Conservation (phyloP, 2,888 invertebrate genomes). For the Phorcus lineatus region DNA sequence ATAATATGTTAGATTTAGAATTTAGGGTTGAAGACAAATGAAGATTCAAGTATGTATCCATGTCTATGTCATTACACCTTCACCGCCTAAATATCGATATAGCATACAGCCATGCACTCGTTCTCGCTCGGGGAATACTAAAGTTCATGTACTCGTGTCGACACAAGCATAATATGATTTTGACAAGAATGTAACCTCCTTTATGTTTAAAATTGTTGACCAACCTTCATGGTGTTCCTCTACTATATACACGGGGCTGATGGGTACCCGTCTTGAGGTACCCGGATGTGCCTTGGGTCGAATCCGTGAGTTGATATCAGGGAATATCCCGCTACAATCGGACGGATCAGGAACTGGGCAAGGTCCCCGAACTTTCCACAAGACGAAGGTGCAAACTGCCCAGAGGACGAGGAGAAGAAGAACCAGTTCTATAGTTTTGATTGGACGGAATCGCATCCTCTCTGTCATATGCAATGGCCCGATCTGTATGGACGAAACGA, state of each 20-base stretch:
- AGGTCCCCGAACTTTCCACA: not conserved
- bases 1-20: too few relatives aligned
- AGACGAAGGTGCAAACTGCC: slow-evolving; percentile 1
- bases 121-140: too few relatives aligned
- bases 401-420: not conserved
- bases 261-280: not conserved
- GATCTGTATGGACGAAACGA: not conserved
- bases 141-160: too few relatives aligned
- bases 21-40: too few relatives aligned
- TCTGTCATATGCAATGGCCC: not conserved
- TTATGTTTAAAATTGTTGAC: not conserved
- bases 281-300: not conserved
- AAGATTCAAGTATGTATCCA: too few relatives aligned
- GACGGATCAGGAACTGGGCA: not conserved
- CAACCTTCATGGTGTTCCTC: slow-evolving; percentile 59
- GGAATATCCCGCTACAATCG: not conserved
- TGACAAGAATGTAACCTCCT: too few relatives aligned
- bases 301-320: not conserved
- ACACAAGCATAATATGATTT: too few relatives aligned
- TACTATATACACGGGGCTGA: slow-evolving; percentile 42
- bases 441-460: slow-evolving; percentile 2
- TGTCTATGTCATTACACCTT: too few relatives aligned
- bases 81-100: too few relatives aligned
- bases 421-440: not conserved
- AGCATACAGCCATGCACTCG: too few relatives aligned